Evolutionary conservation across 2,797 vertebrate species (phyloP), one percentile per base, ranked within the genome.

Genomic region (Acanthis flammea): DNA sequence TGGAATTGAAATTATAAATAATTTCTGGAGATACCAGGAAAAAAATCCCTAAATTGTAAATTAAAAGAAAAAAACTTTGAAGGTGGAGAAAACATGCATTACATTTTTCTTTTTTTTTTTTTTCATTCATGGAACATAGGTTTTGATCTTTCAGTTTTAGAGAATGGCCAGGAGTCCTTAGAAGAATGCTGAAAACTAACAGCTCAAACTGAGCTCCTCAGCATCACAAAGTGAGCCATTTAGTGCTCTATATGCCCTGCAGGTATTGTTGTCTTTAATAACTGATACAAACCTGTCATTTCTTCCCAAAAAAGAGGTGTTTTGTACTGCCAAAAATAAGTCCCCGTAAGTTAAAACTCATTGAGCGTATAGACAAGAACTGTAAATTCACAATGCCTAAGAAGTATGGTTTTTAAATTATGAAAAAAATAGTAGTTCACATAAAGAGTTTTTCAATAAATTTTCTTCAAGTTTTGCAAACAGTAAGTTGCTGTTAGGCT

Each of bases 101-200:
- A 48, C 73, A 47, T 0, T 0, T 54, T 67, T 24, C 1, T 31
- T 60, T 13, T 7, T 13, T 31, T 55, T 8, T 9, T 10, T 22
- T 42, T 33, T 10, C 2, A 19, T 50, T 28, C 17, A 9, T 30
- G 10, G 3, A 63, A 55, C 10, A 67, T 4, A 31, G 2, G 9
- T 62, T 90, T 81, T 86, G 31, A 73, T 10, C 23, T 68, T 78
- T 71, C 15, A 9, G 7, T 41, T 73, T 80, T 80, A 19, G 9
- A 61, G 2, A 23, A 5, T 13, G 24, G 1, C 14, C 9, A 21
- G 11, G 31, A 88, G 8, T 67, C 23, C 10, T 84, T 88, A 53
- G 30, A 83, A 78, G 10, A 77, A 47, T 44, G 16, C 7, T 81
- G 51, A 12, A 90, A 90, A 86, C 62, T n/a, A 79, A 19, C 28